Conservation (phyloP, 2,888 invertebrate species). For the Ischnura elegans region DNA sequence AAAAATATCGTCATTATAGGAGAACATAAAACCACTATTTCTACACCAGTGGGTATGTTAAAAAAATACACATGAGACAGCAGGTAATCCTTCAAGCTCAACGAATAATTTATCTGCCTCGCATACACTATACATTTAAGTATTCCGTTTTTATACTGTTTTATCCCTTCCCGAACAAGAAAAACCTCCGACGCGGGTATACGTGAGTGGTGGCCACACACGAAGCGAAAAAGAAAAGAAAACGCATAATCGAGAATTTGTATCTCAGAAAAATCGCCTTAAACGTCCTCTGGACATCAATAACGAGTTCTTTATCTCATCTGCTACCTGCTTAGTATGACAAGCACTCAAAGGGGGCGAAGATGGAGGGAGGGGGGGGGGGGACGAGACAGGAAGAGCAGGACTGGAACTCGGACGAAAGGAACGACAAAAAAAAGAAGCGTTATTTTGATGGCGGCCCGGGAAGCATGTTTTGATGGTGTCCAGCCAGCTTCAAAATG, state of each 20-base stretch:
- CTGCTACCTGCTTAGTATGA: neutral
- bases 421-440: neutral
- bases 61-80: neutral
- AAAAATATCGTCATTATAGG: no score
- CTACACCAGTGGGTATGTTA: neutral
- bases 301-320: conserved; percentile 29
- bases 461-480: neutral
- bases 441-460: neutral
- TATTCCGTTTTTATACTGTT: neutral
- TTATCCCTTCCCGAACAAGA: neutral
- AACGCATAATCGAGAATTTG: neutral
- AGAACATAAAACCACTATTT: neutral
- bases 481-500: neutral
- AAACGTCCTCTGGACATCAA: neutral
- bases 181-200: neutral
- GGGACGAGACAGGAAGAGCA: neutral
- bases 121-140: neutral
- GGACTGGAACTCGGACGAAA: neutral
- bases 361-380: neutral
- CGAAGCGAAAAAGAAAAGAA: neutral
- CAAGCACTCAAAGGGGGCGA: neutral
- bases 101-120: neutral
- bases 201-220: neutral
- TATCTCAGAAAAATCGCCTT: conserved; percentile 6
- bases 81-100: neutral